phyloP scores from a whole-genome alignment of 1,140 invertebrate genomes.

The Triops cancriformis region DNA sequence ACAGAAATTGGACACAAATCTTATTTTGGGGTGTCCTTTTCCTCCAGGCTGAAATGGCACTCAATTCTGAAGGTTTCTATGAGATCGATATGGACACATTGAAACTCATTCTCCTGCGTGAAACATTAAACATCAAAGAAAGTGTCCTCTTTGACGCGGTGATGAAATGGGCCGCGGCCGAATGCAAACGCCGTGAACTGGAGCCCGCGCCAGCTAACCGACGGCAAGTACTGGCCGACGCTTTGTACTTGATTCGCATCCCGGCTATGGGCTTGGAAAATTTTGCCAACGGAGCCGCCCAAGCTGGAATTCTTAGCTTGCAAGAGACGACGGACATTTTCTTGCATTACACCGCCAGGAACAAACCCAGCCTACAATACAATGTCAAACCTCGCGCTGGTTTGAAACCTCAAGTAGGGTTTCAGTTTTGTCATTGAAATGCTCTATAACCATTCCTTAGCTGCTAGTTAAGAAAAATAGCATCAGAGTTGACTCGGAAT shows the following conservation, averaged over 20 bases:
- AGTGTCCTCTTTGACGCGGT: constrained; percentile 36
- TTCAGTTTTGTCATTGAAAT: not conserved
- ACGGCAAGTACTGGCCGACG: constrained; percentile 60
- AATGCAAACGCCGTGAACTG: constrained; percentile 68
- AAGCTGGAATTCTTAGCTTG: constrained; percentile 74
- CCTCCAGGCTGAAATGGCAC: constrained; percentile 80
- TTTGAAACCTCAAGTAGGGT: constrained; percentile 69
- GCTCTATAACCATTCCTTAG: no score
- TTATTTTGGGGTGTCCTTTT: not conserved
- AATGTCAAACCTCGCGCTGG: constrained; percentile 70
- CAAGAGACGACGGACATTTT: constrained; percentile 89
- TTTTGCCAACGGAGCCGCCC: constrained; percentile 82
- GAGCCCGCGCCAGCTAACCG: constrained; percentile 58
- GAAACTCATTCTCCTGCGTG: constrained; percentile 73
- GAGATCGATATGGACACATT: constrained; percentile 84
- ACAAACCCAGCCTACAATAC: constrained; percentile 69
- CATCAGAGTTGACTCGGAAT: no score
- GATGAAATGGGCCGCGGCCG: constrained; percentile 77
- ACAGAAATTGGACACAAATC: no score
- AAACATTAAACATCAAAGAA: constrained; percentile 52
- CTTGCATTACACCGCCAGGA: constrained; percentile 52
- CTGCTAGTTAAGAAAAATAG: no score
- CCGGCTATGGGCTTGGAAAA: constrained; percentile 84
- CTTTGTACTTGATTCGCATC: constrained; percentile 74
- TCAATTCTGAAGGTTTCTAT: constrained; percentile 84